Conservation (phyloP, 2,888 invertebrate species). For the Zhuqinia jingwanae region DNA sequence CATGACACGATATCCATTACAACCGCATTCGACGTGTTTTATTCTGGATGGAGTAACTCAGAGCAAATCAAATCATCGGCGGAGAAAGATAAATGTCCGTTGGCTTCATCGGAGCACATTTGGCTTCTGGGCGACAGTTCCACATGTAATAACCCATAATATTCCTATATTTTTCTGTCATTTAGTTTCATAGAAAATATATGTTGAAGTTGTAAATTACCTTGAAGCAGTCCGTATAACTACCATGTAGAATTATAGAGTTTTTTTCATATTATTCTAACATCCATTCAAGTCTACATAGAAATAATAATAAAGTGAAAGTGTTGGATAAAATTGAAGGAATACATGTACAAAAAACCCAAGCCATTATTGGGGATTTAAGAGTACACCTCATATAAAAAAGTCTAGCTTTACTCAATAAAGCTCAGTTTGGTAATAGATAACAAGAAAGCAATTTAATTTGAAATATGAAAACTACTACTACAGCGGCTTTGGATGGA, state of each 20-base stretch:
- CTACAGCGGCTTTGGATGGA: slow-evolving; percentile 48
- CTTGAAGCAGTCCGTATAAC: too few species aligned
- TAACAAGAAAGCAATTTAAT: slow-evolving; percentile 50
- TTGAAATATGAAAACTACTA: slow-evolving; percentile 65
- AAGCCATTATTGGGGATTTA: too few species aligned
- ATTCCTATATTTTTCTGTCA: background rate
- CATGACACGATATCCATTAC: slow-evolving; percentile 26
- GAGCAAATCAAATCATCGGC: background rate
- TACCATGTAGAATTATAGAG: too few species aligned
- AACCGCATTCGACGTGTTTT: slow-evolving; percentile 20
- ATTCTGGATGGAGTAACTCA: slow-evolving; percentile 3
- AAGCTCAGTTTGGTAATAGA: slow-evolving; percentile 12
- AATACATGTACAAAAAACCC: too few species aligned
- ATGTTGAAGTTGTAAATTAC: too few species aligned
- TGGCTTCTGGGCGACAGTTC: slow-evolving; percentile 59
- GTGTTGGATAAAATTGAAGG: too few species aligned
- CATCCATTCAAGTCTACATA: too few species aligned
- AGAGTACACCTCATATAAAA: too few species aligned
- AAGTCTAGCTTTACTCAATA: background rate
- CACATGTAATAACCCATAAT: slow-evolving; percentile 42
- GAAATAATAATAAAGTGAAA: too few species aligned
- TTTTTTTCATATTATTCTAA: too few species aligned
- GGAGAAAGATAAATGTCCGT: slow-evolving; percentile 43
- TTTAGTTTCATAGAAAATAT: background rate
- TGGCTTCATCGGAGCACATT: slow-evolving; percentile 52